Evolutionary conservation across 2,888 invertebrate genomes (phyloP), one percentile per base, ranked within the genome.

Genomic region (Dolichomitus sp.): DNA sequence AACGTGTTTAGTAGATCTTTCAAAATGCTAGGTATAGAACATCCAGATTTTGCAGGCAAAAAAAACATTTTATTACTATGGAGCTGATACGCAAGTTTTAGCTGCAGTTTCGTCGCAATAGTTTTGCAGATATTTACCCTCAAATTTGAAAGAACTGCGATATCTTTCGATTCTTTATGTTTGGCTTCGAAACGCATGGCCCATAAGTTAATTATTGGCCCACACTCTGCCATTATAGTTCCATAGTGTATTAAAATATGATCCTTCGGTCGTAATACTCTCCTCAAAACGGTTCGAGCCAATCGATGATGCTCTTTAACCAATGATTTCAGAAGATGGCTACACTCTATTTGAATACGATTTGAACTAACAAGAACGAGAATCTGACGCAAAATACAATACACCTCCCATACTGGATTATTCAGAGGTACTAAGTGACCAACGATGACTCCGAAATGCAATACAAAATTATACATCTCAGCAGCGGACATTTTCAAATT

Each of bases 401-500:
- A 68, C 9, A 83, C 45, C 37, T 57, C 30, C 83, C 83, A 83
- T 9, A 66, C 63, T 61, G 52, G 30, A 54, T 83, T 57, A 50
- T 70, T 45, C 42, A 40, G 52, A 5, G 61, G 75, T 7, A 83
- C 23, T 33, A 72, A 68, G 27, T 80, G 50, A 40, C 63, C 63
- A 63, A 63, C 23, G 14, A 42, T 12, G 19, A 63, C 23, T 19
- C 63, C 63, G 17, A 63, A 63, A n/a, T 63, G n/a, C 42, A 40
- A 23, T 11, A 63, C 40, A 42, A 83, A 85, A 72, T 52, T 70
- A 5, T 27, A 77, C 78, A 77, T 82, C 70, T 85, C 84, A 33
- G 72, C 61, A 37, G 80, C 84, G 33, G 81, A 84, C 81, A 85
- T 81, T 77, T 80, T 69, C 14, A 85, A 42, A 6, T 40, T 80